phyloP scores from a whole-genome alignment of 1,140 invertebrate genomes.

The Matsumurasca onukii region DNA sequence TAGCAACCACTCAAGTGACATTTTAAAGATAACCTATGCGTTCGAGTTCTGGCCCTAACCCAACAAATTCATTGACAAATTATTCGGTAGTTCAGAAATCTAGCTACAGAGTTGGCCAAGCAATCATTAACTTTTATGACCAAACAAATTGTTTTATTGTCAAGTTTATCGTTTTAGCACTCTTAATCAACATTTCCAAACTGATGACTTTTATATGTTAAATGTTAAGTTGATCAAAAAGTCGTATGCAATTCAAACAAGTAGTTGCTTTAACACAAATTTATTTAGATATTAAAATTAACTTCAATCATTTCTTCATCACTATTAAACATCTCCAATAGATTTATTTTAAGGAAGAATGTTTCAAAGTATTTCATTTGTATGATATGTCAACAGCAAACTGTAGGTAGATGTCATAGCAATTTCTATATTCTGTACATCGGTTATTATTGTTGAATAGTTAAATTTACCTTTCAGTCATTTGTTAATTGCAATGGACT shows the following conservation, averaged over 20 bases:
- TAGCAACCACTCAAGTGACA: too few relatives aligned
- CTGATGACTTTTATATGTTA: too few relatives aligned
- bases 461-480: background rate
- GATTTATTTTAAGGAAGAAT: constrained; percentile 3
- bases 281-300: background rate
- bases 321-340: constrained; percentile 8
- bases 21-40: too few relatives aligned
- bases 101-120: too few relatives aligned
- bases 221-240: background rate
- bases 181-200: too few relatives aligned
- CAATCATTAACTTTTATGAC: too few relatives aligned
- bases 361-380: constrained; percentile 8
- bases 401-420: constrained; percentile 20
- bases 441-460: constrained; percentile 15
- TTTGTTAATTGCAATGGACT: too few relatives aligned
- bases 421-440: constrained; percentile 22
- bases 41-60: too few relatives aligned
- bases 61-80: too few relatives aligned
- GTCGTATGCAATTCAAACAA: background rate
- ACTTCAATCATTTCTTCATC: background rate
- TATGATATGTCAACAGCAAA: constrained; percentile 9
- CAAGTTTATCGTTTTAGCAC: too few relatives aligned
- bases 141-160: too few relatives aligned
- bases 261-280: background rate
- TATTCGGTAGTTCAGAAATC: too few relatives aligned